Evolutionary conservation across 2,888 invertebrate species (phyloP).

Genomic region (Andrena fulva): DNA sequence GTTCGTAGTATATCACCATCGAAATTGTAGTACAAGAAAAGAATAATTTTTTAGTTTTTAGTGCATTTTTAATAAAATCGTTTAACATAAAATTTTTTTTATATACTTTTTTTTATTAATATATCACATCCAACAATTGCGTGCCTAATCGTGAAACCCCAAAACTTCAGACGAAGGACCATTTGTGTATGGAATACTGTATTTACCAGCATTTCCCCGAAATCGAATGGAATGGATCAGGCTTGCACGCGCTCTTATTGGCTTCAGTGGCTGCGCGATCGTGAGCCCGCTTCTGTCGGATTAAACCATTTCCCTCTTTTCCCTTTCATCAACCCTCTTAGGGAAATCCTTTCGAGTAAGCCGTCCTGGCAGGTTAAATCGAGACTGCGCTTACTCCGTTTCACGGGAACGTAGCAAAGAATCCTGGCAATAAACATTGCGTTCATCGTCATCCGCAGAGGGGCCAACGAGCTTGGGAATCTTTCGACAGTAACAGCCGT

Average conservation of each 20-base stretch:
- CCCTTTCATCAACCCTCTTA: slow-evolving; percentile 61
- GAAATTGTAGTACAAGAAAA: too few relatives aligned
- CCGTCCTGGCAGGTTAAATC: slow-evolving; percentile 49
- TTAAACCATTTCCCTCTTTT: slow-evolving; percentile 72
- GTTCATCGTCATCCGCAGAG: slow-evolving; percentile 21
- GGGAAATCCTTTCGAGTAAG: slow-evolving; percentile 57
- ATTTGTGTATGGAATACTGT: background rate
- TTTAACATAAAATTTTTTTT: too few relatives aligned
- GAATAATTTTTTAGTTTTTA: too few relatives aligned
- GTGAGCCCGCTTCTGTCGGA: slow-evolving; percentile 70
- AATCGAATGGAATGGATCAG: slow-evolving; percentile 53
- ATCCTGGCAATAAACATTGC: slow-evolving; percentile 63
- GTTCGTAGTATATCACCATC: too few relatives aligned
- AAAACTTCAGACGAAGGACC: background rate
- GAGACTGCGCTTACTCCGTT: slow-evolving; percentile 50
- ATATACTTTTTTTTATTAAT: too few relatives aligned
- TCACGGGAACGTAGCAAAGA: slow-evolving; percentile 53
- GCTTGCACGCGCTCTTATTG: slow-evolving; percentile 67
- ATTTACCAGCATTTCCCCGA: background rate
- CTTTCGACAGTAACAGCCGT: background rate
- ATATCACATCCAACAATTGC: too few relatives aligned
- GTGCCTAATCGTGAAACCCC: background rate
- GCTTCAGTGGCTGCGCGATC: slow-evolving; percentile 66
- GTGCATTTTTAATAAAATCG: too few relatives aligned
- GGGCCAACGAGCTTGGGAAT: slow-evolving; percentile 2